Base-by-base conservation (phyloP, 2,797 vertebrate species). In the Chromobotia macracanthus region DNA sequence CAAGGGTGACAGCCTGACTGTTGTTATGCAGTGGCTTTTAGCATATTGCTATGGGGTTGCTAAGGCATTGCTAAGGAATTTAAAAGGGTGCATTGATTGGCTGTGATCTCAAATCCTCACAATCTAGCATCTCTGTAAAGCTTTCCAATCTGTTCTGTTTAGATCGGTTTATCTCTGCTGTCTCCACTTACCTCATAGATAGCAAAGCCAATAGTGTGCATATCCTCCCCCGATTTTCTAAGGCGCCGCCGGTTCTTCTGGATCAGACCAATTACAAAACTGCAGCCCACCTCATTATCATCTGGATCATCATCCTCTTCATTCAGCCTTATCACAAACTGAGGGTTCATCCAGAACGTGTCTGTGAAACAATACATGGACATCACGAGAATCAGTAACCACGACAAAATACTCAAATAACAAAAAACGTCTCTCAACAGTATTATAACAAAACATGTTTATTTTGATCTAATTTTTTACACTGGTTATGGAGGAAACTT, bases 281-380 rank as follows among this genome's bases (percentile, higher is more conserved):
- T 95, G 75, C 95, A 96, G 86, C 92, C 90, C 0, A 86, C 85
- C 23, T 95, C 91, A 0, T 85, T 67, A 0, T 82, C 68, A 0
- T 91, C 88, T 0, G 94, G 93, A 87, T 94, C 92, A 5, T 95
- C 90, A 0, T 96, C 95, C 18, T 92, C 91, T 55, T 96, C 92
- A 0, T 95, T 88, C 92, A 96, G 64, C 1, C 10, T 85, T 77
- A 97, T 94, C 78, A 92, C 92, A 74, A 94, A 97, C 90, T 96
- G 96, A 0, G 95, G 95, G 51, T 97, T 97, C 66, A 88, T 96
- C 95, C 95, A 97, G 87, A 96, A 97, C 0, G 95, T 95, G 9
- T 89, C 96, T 97, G 89, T 8, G 41, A 5, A 31, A 31, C 31
- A 31, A 31, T 31, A 28, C 28, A n/a, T n/a, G n/a, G n/a, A n/a